Percentiles rank a stretch among this genome's conserved stretches.
Evolutionary conservation across 2,888 invertebrate genomes (phyloP).

Genomic region (Molorchus minor): DNA sequence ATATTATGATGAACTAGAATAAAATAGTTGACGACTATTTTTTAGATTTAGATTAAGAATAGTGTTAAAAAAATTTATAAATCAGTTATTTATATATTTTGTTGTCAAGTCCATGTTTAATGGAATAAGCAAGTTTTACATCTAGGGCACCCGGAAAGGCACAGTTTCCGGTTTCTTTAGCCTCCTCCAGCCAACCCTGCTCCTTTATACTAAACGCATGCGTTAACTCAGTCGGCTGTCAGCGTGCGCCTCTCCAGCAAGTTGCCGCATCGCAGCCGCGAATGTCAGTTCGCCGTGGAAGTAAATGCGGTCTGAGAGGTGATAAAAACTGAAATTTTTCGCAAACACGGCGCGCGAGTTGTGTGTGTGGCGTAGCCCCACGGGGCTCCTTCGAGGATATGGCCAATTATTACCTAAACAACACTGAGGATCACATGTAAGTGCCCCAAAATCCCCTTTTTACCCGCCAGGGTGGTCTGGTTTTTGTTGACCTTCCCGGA

Average conservation of each 20-base stretch:
- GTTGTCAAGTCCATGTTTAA: no score
- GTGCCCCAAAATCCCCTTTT: slow-evolving; percentile 33
- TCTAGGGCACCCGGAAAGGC: no score
- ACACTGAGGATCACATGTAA: slow-evolving; percentile 52
- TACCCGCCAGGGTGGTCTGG: neutral
- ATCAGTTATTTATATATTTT: no score
- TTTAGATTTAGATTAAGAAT: no score
- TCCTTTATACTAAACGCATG: neutral
- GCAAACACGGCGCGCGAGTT: slow-evolving; percentile 51
- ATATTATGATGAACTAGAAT: no score
- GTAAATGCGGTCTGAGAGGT: slow-evolving; percentile 24
- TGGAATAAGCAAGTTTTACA: no score
- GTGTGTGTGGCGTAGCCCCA: slow-evolving; percentile 54
- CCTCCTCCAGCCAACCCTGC: neutral
- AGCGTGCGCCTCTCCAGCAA: slow-evolving; percentile 13
- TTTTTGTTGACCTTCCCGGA: slow-evolving; percentile 20
- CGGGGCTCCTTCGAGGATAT: slow-evolving; percentile 56
- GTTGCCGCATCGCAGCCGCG: slow-evolving; percentile 13
- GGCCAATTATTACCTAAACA: slow-evolving; percentile 54
- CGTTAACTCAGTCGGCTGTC: slow-evolving; percentile 18
- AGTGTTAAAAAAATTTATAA: no score
- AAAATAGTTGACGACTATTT: no score
- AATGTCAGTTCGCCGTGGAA: slow-evolving; percentile 36
- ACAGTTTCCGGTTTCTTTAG: neutral
- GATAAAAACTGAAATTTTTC: slow-evolving; percentile 28